phyloP scores from a whole-genome alignment of 2,888 invertebrate genomes.

The Melipona beecheii region DNA sequence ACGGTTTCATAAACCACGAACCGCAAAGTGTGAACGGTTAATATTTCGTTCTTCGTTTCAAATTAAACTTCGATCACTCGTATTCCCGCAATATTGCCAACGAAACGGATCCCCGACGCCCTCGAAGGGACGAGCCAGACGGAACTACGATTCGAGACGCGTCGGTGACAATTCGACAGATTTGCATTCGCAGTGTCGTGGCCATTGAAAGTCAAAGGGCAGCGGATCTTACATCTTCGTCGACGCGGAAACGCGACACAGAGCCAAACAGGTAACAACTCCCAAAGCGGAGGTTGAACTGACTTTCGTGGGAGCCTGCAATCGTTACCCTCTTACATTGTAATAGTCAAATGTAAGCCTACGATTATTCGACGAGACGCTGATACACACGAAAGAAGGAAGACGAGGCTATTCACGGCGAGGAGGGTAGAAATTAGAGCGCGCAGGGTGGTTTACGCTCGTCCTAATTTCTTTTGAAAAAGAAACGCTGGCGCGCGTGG shows the following conservation, averaged over 20 bases:
- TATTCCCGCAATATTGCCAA: too few relatives aligned
- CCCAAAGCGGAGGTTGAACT: not conserved
- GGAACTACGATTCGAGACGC: not conserved
- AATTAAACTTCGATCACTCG: too few relatives aligned
- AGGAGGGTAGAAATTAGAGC: slow-evolving; percentile 31
- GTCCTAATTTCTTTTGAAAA: slow-evolving; percentile 50
- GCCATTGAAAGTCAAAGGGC: not conserved
- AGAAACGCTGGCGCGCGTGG: slow-evolving; percentile 6
- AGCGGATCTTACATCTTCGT: not conserved
- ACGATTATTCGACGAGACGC: not conserved
- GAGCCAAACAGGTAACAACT: too few relatives aligned
- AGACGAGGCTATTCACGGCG: slow-evolving; percentile 28
- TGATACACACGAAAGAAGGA: slow-evolving; percentile 1
- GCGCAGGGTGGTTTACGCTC: slow-evolving; percentile 28
- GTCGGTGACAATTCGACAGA: not conserved
- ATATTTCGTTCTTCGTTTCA: too few relatives aligned
- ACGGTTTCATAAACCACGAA: too few relatives aligned
- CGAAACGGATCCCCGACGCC: not conserved
- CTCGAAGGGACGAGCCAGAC: not conserved
- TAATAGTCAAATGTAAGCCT: not conserved
- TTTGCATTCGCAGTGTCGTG: not conserved
- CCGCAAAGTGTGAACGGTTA: too few relatives aligned
- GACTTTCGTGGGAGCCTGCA: not conserved
- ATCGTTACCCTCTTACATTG: not conserved
- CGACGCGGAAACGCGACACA: not conserved